Evolutionary conservation across 2,888 invertebrate genomes (phyloP).

Genomic region (Agrilus mali): DNA sequence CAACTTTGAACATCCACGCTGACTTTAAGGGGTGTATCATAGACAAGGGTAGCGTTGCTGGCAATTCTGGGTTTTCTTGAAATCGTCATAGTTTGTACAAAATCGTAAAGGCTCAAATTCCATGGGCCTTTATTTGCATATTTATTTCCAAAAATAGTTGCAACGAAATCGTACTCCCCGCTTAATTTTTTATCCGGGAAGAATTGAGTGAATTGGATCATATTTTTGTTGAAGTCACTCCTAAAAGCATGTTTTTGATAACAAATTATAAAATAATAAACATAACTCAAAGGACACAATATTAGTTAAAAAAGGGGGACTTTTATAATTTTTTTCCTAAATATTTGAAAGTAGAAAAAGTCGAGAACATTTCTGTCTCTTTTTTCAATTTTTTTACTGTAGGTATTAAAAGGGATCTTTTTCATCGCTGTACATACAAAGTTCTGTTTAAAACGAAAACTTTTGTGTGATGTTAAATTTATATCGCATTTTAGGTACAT

Average conservation of each 20-base stretch:
- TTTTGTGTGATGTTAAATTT: no score
- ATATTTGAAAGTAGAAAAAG: no score
- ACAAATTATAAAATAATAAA: no score
- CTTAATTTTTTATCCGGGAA: slow-evolving; percentile 68
- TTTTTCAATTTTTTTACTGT: no score
- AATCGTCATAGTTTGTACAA: slow-evolving; percentile 52
- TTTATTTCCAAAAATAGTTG: slow-evolving; percentile 47
- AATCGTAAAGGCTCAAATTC: slow-evolving; percentile 60
- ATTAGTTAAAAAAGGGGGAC: no score
- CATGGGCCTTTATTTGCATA: slow-evolving; percentile 56
- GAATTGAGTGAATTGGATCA: slow-evolving; percentile 64
- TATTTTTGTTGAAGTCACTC: slow-evolving; percentile 49
- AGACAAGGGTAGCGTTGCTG: slow-evolving; percentile 19
- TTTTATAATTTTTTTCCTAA: no score
- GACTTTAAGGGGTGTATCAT: slow-evolving; percentile 40
- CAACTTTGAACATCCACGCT: slow-evolving; percentile 62
- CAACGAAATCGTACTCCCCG: slow-evolving; percentile 55
- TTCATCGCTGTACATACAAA: no score
- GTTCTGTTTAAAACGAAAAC: no score
- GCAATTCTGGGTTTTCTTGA: slow-evolving; percentile 39
- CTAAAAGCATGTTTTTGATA: slow-evolving; percentile 31
- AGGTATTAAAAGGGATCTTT: no score
- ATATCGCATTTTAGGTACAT: no score
- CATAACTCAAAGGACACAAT: no score
- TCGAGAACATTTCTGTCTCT: no score